A percentile compares a stretch with the other conserved stretches of the same genome.
These are phyloP conservation scores for Morpho helenor DNA, from an alignment of 2,888 invertebrate species.

Conservation along the genomic window DNA sequence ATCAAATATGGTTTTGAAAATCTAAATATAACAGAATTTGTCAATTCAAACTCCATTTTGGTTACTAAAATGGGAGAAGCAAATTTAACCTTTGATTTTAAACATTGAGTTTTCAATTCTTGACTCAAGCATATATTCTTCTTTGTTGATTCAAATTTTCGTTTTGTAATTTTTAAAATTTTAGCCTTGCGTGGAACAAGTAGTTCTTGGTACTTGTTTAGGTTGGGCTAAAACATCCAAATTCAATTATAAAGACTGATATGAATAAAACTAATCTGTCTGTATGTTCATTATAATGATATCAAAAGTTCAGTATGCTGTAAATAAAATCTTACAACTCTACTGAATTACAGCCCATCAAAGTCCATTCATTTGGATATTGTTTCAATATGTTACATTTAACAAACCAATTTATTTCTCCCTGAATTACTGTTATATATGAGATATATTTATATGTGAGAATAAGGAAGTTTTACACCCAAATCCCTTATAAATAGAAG, in stretches of 20 bases:
- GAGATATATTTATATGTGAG: too few relatives aligned
- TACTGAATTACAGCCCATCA: too few relatives aligned
- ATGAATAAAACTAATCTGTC: background rate
- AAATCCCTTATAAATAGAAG: too few relatives aligned
- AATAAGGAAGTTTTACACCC: too few relatives aligned
- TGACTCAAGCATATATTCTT: background rate
- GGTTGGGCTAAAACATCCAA: conserved; percentile 46
- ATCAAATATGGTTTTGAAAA: conserved; percentile 32
- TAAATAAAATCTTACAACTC: too few relatives aligned
- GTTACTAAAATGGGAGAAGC: conserved; percentile 2
- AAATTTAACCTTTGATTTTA: conserved; percentile 7
- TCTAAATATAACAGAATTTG: conserved; percentile 28
- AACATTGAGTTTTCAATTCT: background rate
- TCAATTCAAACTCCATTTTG: background rate
- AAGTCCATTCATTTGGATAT: too few relatives aligned
- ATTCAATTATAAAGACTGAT: conserved; percentile 2
- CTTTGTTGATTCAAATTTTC: background rate
- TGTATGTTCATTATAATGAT: too few relatives aligned
- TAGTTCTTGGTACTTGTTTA: conserved; percentile 54
- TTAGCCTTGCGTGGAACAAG: conserved; percentile 39
- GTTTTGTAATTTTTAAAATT: conserved; percentile 1
- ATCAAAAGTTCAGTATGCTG: too few relatives aligned
- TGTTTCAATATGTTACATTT: too few relatives aligned
- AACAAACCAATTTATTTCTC: too few relatives aligned
- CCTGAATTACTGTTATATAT: too few relatives aligned